Evolutionary conservation across 2,797 vertebrate species (phyloP).

Genomic region (Smutsia temminckii): DNA sequence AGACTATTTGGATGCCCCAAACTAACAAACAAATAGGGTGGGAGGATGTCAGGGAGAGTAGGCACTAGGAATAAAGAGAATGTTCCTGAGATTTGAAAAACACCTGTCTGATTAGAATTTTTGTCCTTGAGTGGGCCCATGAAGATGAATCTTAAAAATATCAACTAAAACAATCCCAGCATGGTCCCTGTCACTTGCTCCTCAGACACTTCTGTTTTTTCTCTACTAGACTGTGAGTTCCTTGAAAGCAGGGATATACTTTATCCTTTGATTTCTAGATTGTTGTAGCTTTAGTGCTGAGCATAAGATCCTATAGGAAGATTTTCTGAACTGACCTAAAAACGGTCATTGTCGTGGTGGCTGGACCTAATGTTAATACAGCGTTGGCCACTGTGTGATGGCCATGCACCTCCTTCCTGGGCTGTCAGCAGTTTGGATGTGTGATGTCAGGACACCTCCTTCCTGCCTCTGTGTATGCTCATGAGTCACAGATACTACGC

Average conservation of each 20-base stretch:
- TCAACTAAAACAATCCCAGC: neutral
- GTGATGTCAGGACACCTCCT: neutral
- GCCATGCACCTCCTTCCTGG: neutral
- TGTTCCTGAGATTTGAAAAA: neutral
- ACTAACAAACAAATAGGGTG: neutral
- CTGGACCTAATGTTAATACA: neutral
- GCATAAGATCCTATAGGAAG: neutral
- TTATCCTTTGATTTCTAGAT: conserved; percentile 14
- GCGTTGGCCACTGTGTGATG: neutral
- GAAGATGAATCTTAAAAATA: conserved; percentile 33
- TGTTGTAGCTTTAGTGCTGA: conserved; percentile 5
- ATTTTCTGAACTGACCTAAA: conserved; percentile 39
- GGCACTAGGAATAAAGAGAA: neutral
- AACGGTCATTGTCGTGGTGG: neutral
- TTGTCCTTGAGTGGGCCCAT: neutral
- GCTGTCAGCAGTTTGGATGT: neutral
- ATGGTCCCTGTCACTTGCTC: neutral
- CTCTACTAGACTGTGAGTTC: neutral
- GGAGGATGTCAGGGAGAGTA: neutral
- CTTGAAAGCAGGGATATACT: neutral
- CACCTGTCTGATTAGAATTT: neutral
- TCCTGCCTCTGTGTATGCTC: neutral
- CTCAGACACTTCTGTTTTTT: neutral
- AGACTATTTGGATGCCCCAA: neutral
- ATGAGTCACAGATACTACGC: neutral